These are phyloP conservation scores for Laodelphax striatellus DNA, from an alignment of 1,140 invertebrate genomes.

Conservation along the genomic window DNA sequence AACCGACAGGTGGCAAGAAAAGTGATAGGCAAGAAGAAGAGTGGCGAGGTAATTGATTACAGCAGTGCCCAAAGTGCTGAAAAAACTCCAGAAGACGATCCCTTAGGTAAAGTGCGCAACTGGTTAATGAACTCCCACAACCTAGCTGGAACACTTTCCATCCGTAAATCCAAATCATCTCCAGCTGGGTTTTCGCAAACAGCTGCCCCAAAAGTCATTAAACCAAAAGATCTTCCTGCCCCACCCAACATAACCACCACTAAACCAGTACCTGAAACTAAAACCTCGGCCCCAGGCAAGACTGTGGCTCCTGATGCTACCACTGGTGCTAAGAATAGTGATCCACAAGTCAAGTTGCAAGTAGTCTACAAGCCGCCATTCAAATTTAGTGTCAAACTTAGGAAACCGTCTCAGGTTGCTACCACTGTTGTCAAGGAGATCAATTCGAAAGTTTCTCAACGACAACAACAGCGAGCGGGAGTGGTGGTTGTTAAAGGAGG, in stretches of 20 bases:
- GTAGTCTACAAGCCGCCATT: slow-evolving; percentile 78
- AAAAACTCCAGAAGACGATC: slow-evolving; percentile 43
- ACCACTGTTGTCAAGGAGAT: slow-evolving; percentile 22
- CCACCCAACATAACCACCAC: not conserved
- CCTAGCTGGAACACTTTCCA: slow-evolving; percentile 20
- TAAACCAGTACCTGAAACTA: not conserved
- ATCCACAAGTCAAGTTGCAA: slow-evolving; percentile 52
- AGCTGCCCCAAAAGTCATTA: not conserved
- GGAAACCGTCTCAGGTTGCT: slow-evolving; percentile 28
- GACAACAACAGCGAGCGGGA: slow-evolving; percentile 7
- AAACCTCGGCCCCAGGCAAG: not conserved
- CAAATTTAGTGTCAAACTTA: slow-evolving; percentile 67
- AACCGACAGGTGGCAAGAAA: slow-evolving; percentile 8
- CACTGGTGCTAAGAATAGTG: slow-evolving; percentile 33
- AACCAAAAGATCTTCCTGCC: not conserved
- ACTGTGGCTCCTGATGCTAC: slow-evolving; percentile 6
- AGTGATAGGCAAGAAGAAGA: slow-evolving; percentile 20
- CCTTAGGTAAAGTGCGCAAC: slow-evolving; percentile 68
- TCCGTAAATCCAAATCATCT: slow-evolving; percentile 58
- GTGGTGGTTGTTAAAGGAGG: slow-evolving; percentile 4
- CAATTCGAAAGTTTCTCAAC: slow-evolving; percentile 16
- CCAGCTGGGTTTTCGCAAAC: slow-evolving; percentile 40
- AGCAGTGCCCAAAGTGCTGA: slow-evolving; percentile 35
- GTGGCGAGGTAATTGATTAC: slow-evolving; percentile 69
- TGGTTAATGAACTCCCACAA: slow-evolving; percentile 64